Percentiles rank a stretch among this genome's conserved stretches.
phyloP scores from a whole-genome alignment of 2,113 vertebrate species.

The Recurvirostra avosetta region DNA sequence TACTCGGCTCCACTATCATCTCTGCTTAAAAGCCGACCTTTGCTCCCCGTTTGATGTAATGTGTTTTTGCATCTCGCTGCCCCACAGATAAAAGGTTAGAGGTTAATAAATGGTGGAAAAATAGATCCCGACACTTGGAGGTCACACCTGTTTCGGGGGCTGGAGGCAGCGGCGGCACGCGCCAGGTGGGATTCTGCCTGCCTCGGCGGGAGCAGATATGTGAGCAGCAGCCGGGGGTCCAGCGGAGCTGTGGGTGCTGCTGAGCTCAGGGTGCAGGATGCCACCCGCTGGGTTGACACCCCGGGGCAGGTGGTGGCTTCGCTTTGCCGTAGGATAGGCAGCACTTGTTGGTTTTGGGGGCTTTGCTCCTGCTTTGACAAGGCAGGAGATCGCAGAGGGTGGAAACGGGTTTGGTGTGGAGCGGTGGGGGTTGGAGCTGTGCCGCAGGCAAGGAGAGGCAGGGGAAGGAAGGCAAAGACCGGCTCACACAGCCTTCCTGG shows the following conservation, averaged over 20 bases:
- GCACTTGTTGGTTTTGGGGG: neutral
- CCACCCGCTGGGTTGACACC: too few species aligned
- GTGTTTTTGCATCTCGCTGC: constrained; percentile 9
- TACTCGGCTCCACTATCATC: neutral
- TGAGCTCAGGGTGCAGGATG: neutral
- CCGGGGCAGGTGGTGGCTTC: rapidly evolving
- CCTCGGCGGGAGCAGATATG: neutral
- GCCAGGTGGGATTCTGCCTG: neutral
- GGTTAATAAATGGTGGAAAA: constrained; percentile 52
- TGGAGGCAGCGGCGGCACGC: rapidly evolving
- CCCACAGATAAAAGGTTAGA: constrained; percentile 47
- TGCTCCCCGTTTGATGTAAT: neutral
- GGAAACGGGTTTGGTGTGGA: neutral
- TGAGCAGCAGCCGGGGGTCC: rapidly evolving
- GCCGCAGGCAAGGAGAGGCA: neutral
- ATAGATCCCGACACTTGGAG: neutral
- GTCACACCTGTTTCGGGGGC: constrained; percentile 65
- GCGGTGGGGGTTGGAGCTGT: rapidly evolving
- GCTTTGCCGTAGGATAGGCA: neutral
- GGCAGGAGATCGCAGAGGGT: neutral
- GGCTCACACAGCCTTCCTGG: neutral
- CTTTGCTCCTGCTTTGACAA: neutral
- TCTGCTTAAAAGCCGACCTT: constrained; percentile 44
- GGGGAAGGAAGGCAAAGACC: neutral
- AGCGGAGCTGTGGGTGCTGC: neutral